Evolutionary conservation across 1,140 invertebrate genomes (phyloP), one percentile per base, ranked within the genome.

Genomic region (Pygmarrhopalites habei): DNA sequence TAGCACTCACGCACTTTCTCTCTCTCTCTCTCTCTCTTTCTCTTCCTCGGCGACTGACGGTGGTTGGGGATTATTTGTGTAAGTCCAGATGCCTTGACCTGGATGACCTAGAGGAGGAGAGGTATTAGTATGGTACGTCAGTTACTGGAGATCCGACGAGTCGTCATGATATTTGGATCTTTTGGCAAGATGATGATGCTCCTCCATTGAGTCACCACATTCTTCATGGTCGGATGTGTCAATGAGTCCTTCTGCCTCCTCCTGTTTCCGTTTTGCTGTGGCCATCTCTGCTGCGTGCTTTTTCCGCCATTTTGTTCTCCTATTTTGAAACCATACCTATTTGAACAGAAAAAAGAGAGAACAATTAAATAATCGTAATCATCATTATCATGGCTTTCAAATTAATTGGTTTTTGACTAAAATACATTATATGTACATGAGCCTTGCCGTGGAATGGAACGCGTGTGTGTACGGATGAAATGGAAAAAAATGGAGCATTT

Each of bases 261-360:
- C 93, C 75, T 97, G 93, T 76, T 94, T 91, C 74, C 92, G 84
- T 77, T 98, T 98, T 5, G 93, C 93, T 26, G 92, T 94, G 53
- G 95, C 95, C 92, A 97, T 95, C 81, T 98, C 95, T 2, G 95
- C 95, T 1, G 95, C 95, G 81, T 98, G 94, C 76, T 95, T 95
- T 83, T 99, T 99, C 73, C 96, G 82, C 95, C 95, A 98, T 82
- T 99, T 99, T 72, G 95, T 99, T 74, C 96, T 82, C 76, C 96
- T 84, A 78, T 99, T 99, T 80, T 99, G 96, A 80, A 99, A 99
- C 96, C 96, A 99, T 43, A 99, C 96, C 95, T 99, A 83, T 49
- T 15, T 28, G 29, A 21, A 43, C 82, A 83, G n/a, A 35, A 47
- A 83, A 82, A 43, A 39, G 66, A 58, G 47, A 14, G 30, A 25